phyloP scores from a whole-genome alignment of 2,888 invertebrate species.

The Sarcophaga subvicina region DNA sequence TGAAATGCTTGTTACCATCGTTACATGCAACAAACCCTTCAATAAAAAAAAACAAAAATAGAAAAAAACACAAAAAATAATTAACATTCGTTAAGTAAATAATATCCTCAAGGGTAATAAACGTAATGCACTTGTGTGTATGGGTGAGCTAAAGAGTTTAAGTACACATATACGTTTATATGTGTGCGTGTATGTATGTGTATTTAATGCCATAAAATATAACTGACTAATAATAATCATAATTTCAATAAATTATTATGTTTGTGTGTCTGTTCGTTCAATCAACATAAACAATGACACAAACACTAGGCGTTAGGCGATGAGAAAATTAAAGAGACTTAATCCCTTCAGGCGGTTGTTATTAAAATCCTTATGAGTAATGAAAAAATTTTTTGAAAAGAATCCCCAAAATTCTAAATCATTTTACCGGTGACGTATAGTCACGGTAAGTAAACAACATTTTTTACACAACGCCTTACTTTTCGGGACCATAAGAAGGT shows the following conservation, averaged over 20 bases:
- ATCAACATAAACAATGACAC: conserved; percentile 37
- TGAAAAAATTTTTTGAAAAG: too few relatives aligned
- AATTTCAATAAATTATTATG: conserved; percentile 34
- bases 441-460: too few relatives aligned
- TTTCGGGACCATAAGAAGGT: too few relatives aligned
- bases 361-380: too few relatives aligned
- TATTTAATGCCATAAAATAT: conserved; percentile 17
- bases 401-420: too few relatives aligned
- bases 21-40: not conserved
- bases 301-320: conserved; percentile 3
- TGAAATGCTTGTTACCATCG: not conserved
- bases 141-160: not conserved
- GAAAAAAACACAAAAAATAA: conserved; percentile 19
- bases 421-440: too few relatives aligned
- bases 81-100: conserved; percentile 29
- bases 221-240: conserved; percentile 45
- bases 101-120: conserved; percentile 44
- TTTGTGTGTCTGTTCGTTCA: not conserved
- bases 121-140: not conserved
- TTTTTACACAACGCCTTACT: too few relatives aligned
- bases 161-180: not conserved
- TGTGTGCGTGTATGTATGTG: not conserved
- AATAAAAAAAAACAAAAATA: conserved; percentile 2
- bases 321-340: not conserved
- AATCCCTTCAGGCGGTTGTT: not conserved